Percentiles rank a stretch among this genome's conserved stretches.
phyloP scores from a whole-genome alignment of 1,140 invertebrate species.

The Coptotermes formosanus region DNA sequence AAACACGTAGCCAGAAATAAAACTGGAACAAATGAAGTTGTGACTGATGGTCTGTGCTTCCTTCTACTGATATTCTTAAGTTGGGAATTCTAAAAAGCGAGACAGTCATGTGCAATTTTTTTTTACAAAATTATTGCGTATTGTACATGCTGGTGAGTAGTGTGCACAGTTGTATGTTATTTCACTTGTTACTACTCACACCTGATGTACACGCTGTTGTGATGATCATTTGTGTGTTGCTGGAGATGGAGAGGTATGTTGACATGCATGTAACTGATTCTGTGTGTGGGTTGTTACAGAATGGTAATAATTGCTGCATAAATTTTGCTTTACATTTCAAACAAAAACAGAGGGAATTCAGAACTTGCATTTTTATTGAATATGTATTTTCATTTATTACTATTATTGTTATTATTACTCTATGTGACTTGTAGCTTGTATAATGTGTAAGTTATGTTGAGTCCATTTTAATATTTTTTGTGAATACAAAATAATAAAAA shows the following conservation, averaged over 20 bases:
- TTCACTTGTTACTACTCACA: background rate
- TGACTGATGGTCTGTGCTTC: too few relatives aligned
- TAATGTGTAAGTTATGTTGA: background rate
- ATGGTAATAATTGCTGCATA: background rate
- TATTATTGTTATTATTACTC: background rate
- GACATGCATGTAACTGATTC: background rate
- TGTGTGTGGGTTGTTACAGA: background rate
- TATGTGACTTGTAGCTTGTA: background rate
- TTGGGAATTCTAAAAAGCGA: too few relatives aligned
- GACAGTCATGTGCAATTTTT: background rate
- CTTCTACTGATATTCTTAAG: too few relatives aligned
- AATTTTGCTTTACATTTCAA: background rate
- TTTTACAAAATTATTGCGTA: background rate
- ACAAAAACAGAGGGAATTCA: background rate
- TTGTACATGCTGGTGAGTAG: background rate
- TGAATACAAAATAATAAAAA: background rate
- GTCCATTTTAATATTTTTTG: constrained; percentile 3
- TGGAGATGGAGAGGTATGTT: background rate
- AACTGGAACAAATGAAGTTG: too few relatives aligned
- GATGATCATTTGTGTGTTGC: too few relatives aligned
- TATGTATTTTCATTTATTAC: background rate
- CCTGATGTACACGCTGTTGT: background rate
- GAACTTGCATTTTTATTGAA: background rate
- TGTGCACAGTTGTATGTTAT: background rate
- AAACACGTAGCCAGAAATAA: too few relatives aligned